Evolutionary conservation across 2,113 vertebrate genomes (phyloP).

Genomic region (Heteronetta atricapilla): DNA sequence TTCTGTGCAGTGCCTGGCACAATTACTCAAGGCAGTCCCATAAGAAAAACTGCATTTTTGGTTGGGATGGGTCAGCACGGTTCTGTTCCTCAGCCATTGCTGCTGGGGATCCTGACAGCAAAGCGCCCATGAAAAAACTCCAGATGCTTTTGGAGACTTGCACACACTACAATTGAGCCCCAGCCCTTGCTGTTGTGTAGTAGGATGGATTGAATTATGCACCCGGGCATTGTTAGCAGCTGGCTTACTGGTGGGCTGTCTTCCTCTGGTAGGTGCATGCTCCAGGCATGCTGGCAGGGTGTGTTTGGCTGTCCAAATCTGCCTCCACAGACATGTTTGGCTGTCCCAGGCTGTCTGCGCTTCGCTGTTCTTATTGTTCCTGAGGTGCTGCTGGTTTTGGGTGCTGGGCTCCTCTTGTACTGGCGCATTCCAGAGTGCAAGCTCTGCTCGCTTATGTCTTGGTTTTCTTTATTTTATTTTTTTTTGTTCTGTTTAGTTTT

Average conservation of each 20-base stretch:
- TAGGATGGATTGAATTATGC: not conserved
- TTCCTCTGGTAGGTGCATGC: not conserved
- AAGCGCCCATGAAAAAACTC: not conserved
- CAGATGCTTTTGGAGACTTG: not conserved
- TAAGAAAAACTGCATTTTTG: not conserved
- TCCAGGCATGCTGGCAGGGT: not conserved
- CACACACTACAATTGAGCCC: not conserved
- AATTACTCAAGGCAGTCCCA: not conserved
- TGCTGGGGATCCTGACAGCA: not conserved
- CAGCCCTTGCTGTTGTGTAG: not conserved
- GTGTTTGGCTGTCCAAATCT: not conserved
- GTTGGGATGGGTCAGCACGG: not conserved
- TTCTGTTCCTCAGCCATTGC: not conserved
- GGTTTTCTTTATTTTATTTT: not conserved
- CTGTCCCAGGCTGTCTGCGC: not conserved
- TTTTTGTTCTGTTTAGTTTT: not conserved
- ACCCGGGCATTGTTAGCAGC: not conserved
- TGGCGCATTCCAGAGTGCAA: not conserved
- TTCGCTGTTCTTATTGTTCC: not conserved
- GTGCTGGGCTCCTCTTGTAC: not conserved
- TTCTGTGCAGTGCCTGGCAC: not conserved
- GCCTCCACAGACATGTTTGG: conserved; percentile 26
- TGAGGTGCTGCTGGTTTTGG: not conserved
- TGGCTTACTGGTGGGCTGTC: not conserved
- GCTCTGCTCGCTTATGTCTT: not conserved